Base-by-base conservation (phyloP, 2,797 vertebrate species). In the Arctocebus calabarensis region DNA sequence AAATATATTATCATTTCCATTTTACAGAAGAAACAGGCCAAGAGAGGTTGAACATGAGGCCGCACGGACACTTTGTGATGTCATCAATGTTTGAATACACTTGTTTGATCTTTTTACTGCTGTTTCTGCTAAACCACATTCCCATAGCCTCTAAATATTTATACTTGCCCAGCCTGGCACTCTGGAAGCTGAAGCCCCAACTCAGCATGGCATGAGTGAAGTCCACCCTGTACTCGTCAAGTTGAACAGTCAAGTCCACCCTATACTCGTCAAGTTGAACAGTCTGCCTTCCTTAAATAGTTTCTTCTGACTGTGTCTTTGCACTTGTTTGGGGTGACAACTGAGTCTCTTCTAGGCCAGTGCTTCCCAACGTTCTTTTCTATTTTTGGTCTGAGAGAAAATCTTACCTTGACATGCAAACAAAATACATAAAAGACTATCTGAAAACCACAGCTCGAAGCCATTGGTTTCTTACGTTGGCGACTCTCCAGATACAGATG, bases 351-450 rank as follows among this genome's bases (percentile, higher is more conserved):
- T 82, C 4, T 59, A 90, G 20, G 66, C 25, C 78, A 68, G 7
- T 82, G 19, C 13, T 37, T 91, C 88, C 20, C 29, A 86, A 37
- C 23, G 45, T 89, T 25, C 34, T 59, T 88, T 59, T 45, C 16
- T 32, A 66, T 29, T 52, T 74, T 57, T 77, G 43, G 7, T 43
- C 13, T 52, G 32, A 84, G 32, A 84, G n/a, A 23, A 89, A 40
- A 84, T 66, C 79, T 93, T 45, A 87, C 45, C 62, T 92, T 87
- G 86, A 84, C 32, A 70, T 93, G 68, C 14, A 96, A 95, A 84
- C 45, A 78, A 43, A 43, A 92, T 83, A 16, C 20, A 11, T 27
- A 86, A 61, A 81, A 78, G 34, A 5, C 43, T 61, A 4, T 95
- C 85, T 77, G n/a, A 86, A 95, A 95, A 61, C 34, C 27, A 45